Percentiles rank a stretch among this genome's conserved stretches.
Conservation (phyloP, 2,113 vertebrate species). For the Brevimyrus niger region DNA sequence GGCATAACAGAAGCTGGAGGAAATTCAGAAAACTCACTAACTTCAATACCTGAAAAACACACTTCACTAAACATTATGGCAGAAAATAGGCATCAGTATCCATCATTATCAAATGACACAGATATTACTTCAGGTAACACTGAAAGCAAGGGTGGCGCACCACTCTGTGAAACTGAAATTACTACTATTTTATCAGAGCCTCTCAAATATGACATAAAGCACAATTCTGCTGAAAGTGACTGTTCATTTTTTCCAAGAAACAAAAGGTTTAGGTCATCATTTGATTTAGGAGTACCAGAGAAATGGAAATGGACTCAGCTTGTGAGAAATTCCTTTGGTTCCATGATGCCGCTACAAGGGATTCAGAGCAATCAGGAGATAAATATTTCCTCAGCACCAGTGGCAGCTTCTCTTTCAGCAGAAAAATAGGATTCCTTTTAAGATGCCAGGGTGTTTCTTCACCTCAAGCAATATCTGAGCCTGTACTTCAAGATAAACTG, state of each 20-base stretch:
- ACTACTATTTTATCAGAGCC: not conserved
- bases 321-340: conserved; percentile 43
- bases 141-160: not conserved
- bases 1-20: not conserved
- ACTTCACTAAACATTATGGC: not conserved
- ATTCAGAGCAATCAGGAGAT: conserved; percentile 55
- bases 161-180: not conserved
- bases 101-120: not conserved
- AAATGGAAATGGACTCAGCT: conserved; percentile 48
- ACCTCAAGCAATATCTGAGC: not conserved
- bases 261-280: conserved; percentile 53
- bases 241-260: conserved; percentile 57
- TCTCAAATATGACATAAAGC: not conserved
- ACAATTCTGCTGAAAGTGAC: conserved; percentile 29
- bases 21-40: not conserved
- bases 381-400: conserved; percentile 35
- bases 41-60: not conserved
- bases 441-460: conserved; percentile 40
- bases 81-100: not conserved
- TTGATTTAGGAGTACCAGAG: conserved; percentile 53
- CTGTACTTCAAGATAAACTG: not conserved
- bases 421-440: conserved; percentile 29
- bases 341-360: conserved; percentile 47
- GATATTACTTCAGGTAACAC: not conserved
- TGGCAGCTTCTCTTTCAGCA: conserved; percentile 36